phyloP scores from a whole-genome alignment of 1,140 invertebrate species.

The Pseudomyrmex sp. region DNA sequence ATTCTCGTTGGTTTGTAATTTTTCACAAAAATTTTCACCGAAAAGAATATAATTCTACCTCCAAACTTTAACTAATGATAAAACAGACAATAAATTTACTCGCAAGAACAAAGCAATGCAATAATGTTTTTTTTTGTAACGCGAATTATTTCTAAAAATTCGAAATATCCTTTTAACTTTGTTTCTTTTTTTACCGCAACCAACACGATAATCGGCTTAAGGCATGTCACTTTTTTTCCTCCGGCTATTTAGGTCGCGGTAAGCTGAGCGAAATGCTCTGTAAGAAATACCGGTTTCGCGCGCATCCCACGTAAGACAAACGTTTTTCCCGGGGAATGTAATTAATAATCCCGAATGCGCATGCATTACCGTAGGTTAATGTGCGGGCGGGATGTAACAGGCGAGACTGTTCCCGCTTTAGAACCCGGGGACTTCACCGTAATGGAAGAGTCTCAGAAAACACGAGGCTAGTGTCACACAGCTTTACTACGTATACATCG shows the following conservation, averaged over 20 bases:
- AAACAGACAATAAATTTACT: background rate
- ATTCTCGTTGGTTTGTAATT: too few species aligned
- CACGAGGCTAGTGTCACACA: slow-evolving; percentile 54
- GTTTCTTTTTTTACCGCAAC: slow-evolving; percentile 23
- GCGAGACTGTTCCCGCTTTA: slow-evolving; percentile 33
- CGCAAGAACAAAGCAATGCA: background rate
- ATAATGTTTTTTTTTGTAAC: background rate
- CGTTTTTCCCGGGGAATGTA: slow-evolving; percentile 65
- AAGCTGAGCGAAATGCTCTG: slow-evolving; percentile 40
- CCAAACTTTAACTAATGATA: too few species aligned
- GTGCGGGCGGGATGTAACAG: slow-evolving; percentile 41
- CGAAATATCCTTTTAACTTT: background rate
- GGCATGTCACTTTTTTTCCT: slow-evolving; percentile 44
- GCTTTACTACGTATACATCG: background rate
- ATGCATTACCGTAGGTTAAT: slow-evolving; percentile 50
- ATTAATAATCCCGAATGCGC: slow-evolving; percentile 70
- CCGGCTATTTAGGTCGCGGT: slow-evolving; percentile 41
- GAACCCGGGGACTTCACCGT: slow-evolving; percentile 26
- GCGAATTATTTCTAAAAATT: background rate
- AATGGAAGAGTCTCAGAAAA: slow-evolving; percentile 66
- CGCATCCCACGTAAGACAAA: slow-evolving; percentile 53
- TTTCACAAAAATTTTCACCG: too few species aligned
- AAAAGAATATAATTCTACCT: too few species aligned
- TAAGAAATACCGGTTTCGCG: slow-evolving; percentile 46
- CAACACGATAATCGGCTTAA: slow-evolving; percentile 52